Conservation (phyloP, 1,140 invertebrate genomes). For the Anthonomus grandis region DNA sequence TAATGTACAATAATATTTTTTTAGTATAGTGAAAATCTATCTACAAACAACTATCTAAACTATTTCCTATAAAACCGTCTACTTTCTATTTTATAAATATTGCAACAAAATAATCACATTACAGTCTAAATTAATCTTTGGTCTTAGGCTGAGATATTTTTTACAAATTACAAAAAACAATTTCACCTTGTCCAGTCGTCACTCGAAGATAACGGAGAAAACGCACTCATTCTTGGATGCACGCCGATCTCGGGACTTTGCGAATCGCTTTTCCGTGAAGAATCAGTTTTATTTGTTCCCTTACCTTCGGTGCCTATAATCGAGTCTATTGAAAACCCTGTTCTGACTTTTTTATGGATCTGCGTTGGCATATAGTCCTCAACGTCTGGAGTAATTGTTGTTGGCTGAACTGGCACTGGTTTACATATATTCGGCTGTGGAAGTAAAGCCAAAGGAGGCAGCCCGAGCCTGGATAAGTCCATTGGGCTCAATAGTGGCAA, state of each 20-base stretch:
- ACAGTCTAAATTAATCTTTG: slow-evolving; percentile 36
- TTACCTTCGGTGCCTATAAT: slow-evolving; percentile 42
- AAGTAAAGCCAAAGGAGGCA: slow-evolving; percentile 40
- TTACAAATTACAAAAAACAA: slow-evolving; percentile 13
- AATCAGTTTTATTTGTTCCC: slow-evolving; percentile 23
- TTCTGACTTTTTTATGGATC: slow-evolving; percentile 42
- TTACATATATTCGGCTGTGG: slow-evolving; percentile 52
- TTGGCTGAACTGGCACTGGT: slow-evolving; percentile 53
- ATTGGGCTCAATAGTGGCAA: slow-evolving; percentile 45
- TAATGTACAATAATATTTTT: slow-evolving; percentile 21
- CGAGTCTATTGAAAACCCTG: slow-evolving; percentile 46
- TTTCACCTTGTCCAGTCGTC: slow-evolving; percentile 49
- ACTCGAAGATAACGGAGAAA: slow-evolving; percentile 39
- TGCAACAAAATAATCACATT: slow-evolving; percentile 40
- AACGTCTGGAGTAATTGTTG: slow-evolving; percentile 39
- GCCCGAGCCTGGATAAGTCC: slow-evolving; percentile 42
- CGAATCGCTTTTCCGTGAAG: slow-evolving; percentile 26
- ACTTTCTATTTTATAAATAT: slow-evolving; percentile 33
- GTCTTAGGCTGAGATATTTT: slow-evolving; percentile 24
- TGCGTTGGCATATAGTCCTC: slow-evolving; percentile 39
- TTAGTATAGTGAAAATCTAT: slow-evolving; percentile 12
- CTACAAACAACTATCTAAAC: slow-evolving; percentile 17
- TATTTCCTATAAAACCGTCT: slow-evolving; percentile 14
- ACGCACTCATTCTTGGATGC: slow-evolving; percentile 43
- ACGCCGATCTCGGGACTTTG: slow-evolving; percentile 36